Base-by-base conservation (phyloP, 2,797 vertebrate genomes). In the Darevskia mixta region DNA sequence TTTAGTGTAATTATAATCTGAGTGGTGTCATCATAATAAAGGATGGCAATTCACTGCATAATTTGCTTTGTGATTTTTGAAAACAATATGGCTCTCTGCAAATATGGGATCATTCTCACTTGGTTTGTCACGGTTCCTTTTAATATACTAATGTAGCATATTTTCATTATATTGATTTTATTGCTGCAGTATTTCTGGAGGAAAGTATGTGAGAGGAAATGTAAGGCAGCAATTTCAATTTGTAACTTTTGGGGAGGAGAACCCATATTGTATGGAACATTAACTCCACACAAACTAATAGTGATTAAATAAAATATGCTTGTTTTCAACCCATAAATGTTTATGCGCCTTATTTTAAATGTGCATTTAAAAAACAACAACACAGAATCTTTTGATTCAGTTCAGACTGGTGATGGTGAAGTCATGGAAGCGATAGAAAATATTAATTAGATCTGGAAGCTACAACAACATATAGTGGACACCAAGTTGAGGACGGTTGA, bases 121-220 rank as follows among this genome's bases (percentile, higher is more conserved):
- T n/a, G 6, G 87, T 93, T 91, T 89, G 86, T 87, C 90, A 93
- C 43, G 86, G 87, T 93, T 94, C 81, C 55, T 55, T 93, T 89
- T 90, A 94, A 94, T 93, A 90, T 90, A 92, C 71, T 75, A 0
- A 94, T 93, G 81, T 91, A 0, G 0, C 91, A 90, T 77, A 90
- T 83, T 92, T 77, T 83, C 18, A 25, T 66, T 77, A 89, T 72
- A 91, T 87, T 92, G 87, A 84, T 91, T 92, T 94, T 92, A 88
- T 90, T 92, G 91, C 93, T 87, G 89, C 87, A 88, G 75, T n/a
- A 76, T 87, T 95, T 91, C 91, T 94, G 90, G 58, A 8, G 11
- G 67, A 86, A 64, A 91, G 84, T 66, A 89, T 18, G 29, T 89
- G 82, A 89, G 32, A 67, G 77, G 78, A 89, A 94, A 93, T 87